phyloP scores from a whole-genome alignment of 2,888 invertebrate species.

The Epinotia nisella region DNA sequence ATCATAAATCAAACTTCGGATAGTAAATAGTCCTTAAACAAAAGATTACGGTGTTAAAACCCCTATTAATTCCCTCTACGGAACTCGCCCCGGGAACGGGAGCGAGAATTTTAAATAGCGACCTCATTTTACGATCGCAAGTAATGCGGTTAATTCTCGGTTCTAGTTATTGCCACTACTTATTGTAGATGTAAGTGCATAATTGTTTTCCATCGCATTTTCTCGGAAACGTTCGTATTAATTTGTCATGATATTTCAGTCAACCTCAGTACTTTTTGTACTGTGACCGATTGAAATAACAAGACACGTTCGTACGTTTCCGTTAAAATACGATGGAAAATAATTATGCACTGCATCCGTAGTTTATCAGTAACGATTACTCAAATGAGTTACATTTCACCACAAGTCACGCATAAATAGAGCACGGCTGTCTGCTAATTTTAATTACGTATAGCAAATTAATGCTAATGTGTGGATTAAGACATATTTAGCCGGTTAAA shows the following conservation, averaged over 20 bases:
- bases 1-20: constrained; percentile 12
- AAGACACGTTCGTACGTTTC: too few species aligned
- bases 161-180: constrained; percentile 55
- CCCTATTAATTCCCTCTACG: constrained; percentile 54
- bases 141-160: constrained; percentile 56
- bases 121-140: constrained; percentile 61
- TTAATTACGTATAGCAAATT: constrained; percentile 29
- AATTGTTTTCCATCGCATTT: too few species aligned
- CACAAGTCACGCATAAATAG: constrained; percentile 30
- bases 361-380: constrained; percentile 56
- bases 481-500: constrained; percentile 8
- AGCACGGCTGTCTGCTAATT: constrained; percentile 27
- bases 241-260: too few species aligned
- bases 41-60: constrained; percentile 37
- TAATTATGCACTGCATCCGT: too few species aligned
- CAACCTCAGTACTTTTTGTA: too few species aligned
- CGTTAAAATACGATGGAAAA: too few species aligned
- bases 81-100: constrained; percentile 54
- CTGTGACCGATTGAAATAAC: too few species aligned
- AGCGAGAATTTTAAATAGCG: constrained; percentile 63
- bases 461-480: constrained; percentile 19
- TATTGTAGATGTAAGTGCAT: too few species aligned
- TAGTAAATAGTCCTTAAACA: constrained; percentile 35
- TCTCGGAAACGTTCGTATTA: too few species aligned
- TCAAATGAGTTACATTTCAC: constrained; percentile 44